phyloP scores from a whole-genome alignment of 2,113 vertebrate genomes.

The Ctenomys sociabilis region DNA sequence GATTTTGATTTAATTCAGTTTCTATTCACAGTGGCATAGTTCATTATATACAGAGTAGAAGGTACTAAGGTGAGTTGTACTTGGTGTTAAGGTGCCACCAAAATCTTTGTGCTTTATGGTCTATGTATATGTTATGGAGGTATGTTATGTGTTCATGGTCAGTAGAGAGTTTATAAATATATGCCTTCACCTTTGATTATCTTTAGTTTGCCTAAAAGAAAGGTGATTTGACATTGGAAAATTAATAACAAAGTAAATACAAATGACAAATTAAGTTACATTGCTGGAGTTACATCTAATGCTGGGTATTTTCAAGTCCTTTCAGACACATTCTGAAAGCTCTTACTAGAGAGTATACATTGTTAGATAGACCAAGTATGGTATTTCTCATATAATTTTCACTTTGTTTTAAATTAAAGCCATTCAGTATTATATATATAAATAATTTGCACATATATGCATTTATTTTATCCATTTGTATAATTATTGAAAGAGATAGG shows the following conservation, averaged over 20 bases:
- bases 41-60: neutral
- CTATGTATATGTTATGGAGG: neutral
- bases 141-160: neutral
- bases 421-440: neutral
- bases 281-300: slow-evolving; percentile 1
- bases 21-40: neutral
- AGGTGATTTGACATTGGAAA: slow-evolving; percentile 39
- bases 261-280: neutral
- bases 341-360: slow-evolving; percentile 36
- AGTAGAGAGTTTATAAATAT: slow-evolving; percentile 40
- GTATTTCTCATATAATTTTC: slow-evolving; percentile 6
- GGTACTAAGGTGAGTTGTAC: neutral
- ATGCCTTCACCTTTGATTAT: slow-evolving; percentile 19
- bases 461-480: slow-evolving; percentile 62
- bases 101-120: neutral
- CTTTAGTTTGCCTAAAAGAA: slow-evolving; percentile 45
- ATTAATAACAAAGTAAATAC: slow-evolving; percentile 34
- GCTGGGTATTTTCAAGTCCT: slow-evolving; percentile 43
- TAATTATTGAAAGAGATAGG: neutral
- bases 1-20: slow-evolving; percentile 24
- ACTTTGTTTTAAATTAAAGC: slow-evolving; percentile 20
- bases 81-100: neutral
- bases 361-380: neutral
- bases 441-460: slow-evolving; percentile 17
- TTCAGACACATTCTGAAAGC: neutral